Base-by-base conservation (phyloP, 2,888 invertebrate genomes). In the Deilephila porcellus region DNA sequence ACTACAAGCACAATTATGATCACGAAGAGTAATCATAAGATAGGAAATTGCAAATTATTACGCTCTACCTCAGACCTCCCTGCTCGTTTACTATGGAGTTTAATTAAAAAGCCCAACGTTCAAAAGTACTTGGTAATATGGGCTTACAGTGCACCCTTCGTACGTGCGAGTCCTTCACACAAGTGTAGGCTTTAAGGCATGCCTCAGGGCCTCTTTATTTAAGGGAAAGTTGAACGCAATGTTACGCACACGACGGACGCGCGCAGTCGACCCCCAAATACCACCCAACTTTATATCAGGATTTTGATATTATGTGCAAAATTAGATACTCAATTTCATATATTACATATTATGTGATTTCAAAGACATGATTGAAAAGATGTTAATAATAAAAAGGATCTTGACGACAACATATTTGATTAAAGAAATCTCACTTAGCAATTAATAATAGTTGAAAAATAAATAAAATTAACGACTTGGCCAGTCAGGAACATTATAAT, bases 101-200 rank as follows among this genome's bases (percentile, higher is more conserved):
- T 91, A 91, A 93, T 93, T 93, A 91, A 92, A 92, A 91, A 90
- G 90, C 89, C 86, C 87, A 88, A 85, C 88, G 84, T 81, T 85
- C 79, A 81, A 83, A 88, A 90, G 88, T 82, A 83, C 85, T 81
- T 80, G 81, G 86, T 92, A 91, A 92, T 89, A 89, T 88, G 87
- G 89, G 88, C 91, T 88, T 89, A 45, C 45, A 88, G 86, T 83
- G 83, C 84, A 71, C 82, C 80, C 82, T 78, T 74, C 77, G 81
- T 81, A 78, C 81, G 75, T 80, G 82, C 78, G 77, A 80, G 83
- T 84, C 82, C 88, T 89, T 82, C 83, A 87, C 83, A 83, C 81
- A 77, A 88, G 85, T 78, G 78, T 75, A 75, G 77, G 80, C 76
- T 77, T 78, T 75, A 74, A 75, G 72, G 77, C 82, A 81, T 77